Evolutionary conservation across 2,888 invertebrate genomes (phyloP).

Genomic region (Odontocolon sp.): DNA sequence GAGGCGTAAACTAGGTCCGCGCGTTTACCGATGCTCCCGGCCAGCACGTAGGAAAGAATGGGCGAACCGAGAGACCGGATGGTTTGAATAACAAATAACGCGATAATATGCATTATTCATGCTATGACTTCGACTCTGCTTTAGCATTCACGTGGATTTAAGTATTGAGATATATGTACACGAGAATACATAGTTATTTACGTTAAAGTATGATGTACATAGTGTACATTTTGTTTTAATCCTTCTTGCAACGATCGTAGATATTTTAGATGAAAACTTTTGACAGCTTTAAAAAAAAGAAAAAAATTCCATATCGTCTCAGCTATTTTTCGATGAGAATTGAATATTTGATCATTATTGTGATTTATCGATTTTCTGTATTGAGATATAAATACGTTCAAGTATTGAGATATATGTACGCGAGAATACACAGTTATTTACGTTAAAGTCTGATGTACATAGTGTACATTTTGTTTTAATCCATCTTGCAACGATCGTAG

Average conservation of each 20-base stretch:
- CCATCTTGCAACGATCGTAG: too few relatives aligned
- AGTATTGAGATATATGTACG: not conserved
- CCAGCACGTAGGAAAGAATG: constrained; percentile 15
- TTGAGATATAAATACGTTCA: constrained; percentile 3
- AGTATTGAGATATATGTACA: not conserved
- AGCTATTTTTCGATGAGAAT: too few relatives aligned
- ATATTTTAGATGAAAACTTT: too few relatives aligned
- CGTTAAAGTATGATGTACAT: too few relatives aligned
- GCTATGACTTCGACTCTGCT: constrained; percentile 24
- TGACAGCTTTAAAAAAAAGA: too few relatives aligned
- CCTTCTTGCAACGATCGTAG: too few relatives aligned
- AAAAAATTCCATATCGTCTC: too few relatives aligned
- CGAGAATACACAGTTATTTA: not conserved
- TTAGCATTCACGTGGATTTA: constrained; percentile 10
- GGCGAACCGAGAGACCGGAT: constrained; percentile 25
- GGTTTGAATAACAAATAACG: constrained; percentile 61
- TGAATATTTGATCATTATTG: not conserved
- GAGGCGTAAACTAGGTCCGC: constrained; percentile 32
- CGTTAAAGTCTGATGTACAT: too few relatives aligned
- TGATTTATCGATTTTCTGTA: too few relatives aligned
- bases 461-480: too few relatives aligned
- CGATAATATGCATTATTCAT: constrained; percentile 58
- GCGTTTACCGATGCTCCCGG: constrained; percentile 7
- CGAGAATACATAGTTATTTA: not conserved
- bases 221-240: too few relatives aligned